Base-by-base conservation (phyloP, 2,888 invertebrate species). In the Tenthredo mesomela region DNA sequence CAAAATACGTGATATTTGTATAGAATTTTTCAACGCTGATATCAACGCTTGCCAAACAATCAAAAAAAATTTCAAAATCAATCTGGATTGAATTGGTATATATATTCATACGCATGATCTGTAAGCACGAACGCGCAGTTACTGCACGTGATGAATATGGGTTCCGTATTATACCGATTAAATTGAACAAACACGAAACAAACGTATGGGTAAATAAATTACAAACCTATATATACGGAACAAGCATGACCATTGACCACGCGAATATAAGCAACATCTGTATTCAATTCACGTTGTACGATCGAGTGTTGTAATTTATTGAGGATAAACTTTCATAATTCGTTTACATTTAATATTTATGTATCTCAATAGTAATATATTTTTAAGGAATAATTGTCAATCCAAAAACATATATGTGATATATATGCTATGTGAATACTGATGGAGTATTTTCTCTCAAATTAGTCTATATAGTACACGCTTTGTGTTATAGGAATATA, bases 91-190 rank as follows among this genome's bases (percentile, higher is more conserved):
- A 73, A 73, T 40, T 43, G n/a, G 21, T 18, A 73, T 15, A 21
- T 18, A 73, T 15, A 21, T n/a, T 21, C 54, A 50, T 29, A 50
- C 15, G 50, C 29, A 50, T 47, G 25, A 77, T 50, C 29, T 54
- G 10, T 33, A 29, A 77, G 47, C 77, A 77, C 77, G 50, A 29
- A 50, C 77, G 12, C n/a, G 25, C 50, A 29, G 29, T 50, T 50
- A 50, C 50, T 29, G 47, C 50, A 18, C 50, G 77, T 50, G 77
- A 47, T 77, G 77, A 77, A 77, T 77, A 77, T 77, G 75, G 50
- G 50, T 50, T 50, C 29, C 9, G 50, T 50, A 77, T 77, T 77
- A 50, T 40, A 33, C 15, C 29, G 50, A 50, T 50, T 33, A 47
- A 25, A 50, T 25, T 29, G 50, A 77, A 50, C 77, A 77, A 77